Percentiles rank a stretch among this genome's conserved stretches.
These are phyloP conservation scores for Philopotamus ludificatus DNA, from an alignment of 1,140 invertebrate genomes.

Conservation along the genomic window DNA sequence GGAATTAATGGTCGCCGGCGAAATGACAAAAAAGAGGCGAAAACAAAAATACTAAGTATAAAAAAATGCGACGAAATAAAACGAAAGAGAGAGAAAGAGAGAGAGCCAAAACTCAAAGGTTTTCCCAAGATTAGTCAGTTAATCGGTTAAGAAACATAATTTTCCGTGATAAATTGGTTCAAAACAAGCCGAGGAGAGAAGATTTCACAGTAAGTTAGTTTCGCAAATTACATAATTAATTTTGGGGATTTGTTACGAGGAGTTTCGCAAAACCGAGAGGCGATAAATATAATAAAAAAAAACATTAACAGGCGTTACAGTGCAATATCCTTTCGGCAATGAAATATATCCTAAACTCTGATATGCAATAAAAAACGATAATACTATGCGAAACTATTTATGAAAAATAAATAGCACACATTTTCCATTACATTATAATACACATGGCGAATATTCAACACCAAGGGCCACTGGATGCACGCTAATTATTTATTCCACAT, in stretches of 20 bases:
- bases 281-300: background rate
- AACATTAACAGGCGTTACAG: no score
- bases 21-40: background rate
- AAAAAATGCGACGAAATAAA: constrained; percentile 3
- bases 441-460: no score
- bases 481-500: no score
- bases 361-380: no score
- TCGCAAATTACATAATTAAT: constrained; percentile 30
- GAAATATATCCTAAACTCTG: no score
- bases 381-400: no score
- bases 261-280: constrained; percentile 1
- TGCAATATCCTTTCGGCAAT: no score
- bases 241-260: constrained; percentile 18
- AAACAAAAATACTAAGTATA: constrained; percentile 3
- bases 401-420: no score
- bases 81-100: background rate
- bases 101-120: constrained; percentile 19
- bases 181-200: constrained; percentile 26
- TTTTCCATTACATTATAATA: no score
- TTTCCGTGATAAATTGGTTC: constrained; percentile 29
- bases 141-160: constrained; percentile 28
- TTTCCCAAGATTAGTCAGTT: constrained; percentile 23
- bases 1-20: background rate
- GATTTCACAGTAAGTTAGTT: constrained; percentile 30
- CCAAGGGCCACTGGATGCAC: no score